phyloP scores from a whole-genome alignment of 2,797 vertebrate genomes.

The Nasua narica region DNA sequence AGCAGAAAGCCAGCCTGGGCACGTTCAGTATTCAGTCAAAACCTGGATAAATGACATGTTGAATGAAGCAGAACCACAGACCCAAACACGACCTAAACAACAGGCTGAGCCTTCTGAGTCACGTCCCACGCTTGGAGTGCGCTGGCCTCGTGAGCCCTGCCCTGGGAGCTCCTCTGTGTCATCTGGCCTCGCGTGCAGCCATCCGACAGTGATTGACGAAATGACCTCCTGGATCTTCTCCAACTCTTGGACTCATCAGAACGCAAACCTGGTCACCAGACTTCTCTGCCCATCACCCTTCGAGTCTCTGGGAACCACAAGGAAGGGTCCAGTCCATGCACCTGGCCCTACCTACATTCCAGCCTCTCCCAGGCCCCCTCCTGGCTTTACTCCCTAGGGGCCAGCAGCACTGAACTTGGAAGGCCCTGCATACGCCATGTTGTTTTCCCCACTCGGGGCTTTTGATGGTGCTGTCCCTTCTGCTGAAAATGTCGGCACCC shows the following conservation, averaged over 20 bases:
- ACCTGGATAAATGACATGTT: not conserved
- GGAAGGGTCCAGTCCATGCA: not conserved
- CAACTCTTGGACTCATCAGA: not conserved
- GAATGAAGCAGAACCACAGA: not conserved
- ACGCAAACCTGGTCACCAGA: not conserved
- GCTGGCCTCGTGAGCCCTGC: rapidly evolving
- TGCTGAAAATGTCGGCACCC: not conserved
- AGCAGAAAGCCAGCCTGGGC: constrained; percentile 5
- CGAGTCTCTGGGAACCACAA: not conserved
- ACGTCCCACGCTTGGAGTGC: rapidly evolving
- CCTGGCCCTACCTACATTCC: not conserved
- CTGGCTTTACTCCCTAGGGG: not conserved
- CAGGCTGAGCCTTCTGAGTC: not conserved
- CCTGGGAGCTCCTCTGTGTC: not conserved
- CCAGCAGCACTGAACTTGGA: not conserved
- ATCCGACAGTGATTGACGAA: not conserved
- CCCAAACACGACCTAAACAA: not conserved
- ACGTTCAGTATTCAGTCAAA: not conserved
- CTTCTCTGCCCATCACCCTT: not conserved
- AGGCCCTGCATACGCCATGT: not conserved
- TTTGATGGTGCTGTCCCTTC: not conserved
- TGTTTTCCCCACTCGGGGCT: not conserved
- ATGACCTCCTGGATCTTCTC: not conserved
- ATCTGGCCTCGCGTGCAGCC: not conserved
- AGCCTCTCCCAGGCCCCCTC: not conserved